These are phyloP conservation scores for Pollachius pollachius DNA, from an alignment of 2,113 vertebrate species.

Conservation along the genomic window DNA sequence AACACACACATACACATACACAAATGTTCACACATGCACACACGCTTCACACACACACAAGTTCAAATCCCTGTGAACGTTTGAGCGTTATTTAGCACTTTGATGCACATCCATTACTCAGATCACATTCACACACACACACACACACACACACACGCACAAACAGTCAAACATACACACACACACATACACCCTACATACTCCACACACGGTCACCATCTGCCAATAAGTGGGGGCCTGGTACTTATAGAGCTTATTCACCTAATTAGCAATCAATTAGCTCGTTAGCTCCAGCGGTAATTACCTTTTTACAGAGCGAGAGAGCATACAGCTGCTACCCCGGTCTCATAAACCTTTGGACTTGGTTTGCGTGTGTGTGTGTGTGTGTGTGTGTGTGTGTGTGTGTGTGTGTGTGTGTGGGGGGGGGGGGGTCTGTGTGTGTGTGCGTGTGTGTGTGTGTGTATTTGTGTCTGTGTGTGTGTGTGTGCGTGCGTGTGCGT, in stretches of 20 bases:
- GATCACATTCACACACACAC: neutral
- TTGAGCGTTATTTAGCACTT: neutral
- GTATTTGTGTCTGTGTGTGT: neutral
- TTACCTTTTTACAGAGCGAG: constrained; percentile 96
- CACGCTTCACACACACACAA: neutral
- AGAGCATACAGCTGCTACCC: constrained; percentile 93
- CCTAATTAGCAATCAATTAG: constrained; percentile 99
- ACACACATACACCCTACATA: neutral
- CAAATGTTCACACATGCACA: constrained; percentile 17
- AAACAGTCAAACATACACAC: neutral
- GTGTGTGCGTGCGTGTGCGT: neutral
- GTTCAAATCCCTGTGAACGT: no score
- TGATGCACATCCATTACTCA: neutral
- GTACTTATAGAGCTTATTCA: constrained; percentile 93
- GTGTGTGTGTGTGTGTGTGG: neutral
- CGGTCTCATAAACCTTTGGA: constrained; percentile 87
- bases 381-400: neutral
- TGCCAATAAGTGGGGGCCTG: constrained; percentile 87
- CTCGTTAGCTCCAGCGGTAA: constrained; percentile 99
- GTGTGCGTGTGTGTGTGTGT: neutral
- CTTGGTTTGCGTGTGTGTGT: constrained; percentile 26
- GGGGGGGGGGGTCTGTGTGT: no score
- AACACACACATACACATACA: constrained; percentile 44
- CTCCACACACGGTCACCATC: constrained; percentile 72
- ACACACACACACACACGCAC: neutral